These are phyloP conservation scores for Blera fallax DNA, from an alignment of 2,888 invertebrate species.

Conservation along the genomic window DNA sequence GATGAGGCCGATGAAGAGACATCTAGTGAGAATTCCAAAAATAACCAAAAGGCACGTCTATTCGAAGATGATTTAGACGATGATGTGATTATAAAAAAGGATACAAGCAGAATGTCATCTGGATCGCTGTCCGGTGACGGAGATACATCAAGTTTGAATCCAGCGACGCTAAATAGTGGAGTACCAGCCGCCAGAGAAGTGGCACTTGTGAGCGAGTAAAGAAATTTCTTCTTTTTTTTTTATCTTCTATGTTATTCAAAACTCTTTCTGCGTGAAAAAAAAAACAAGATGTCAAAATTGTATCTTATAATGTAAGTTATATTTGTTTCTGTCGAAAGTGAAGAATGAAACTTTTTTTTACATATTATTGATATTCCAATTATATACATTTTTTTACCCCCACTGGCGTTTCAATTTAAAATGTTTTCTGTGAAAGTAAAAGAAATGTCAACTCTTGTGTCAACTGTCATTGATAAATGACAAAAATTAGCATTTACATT, in stretches of 20 bases:
- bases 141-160: conserved; percentile 57
- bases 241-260: conserved; percentile 30
- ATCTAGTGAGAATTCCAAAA: conserved; percentile 50
- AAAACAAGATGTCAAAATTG: conserved; percentile 41
- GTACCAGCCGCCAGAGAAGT: conserved; percentile 78
- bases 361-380: conserved; percentile 39
- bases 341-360: conserved; percentile 41
- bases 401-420: conserved; percentile 22
- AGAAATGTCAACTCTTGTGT: background rate
- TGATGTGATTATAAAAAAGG: conserved; percentile 67
- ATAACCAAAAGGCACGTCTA: conserved; percentile 42
- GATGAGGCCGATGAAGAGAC: conserved; percentile 46
- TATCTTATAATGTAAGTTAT: conserved; percentile 59
- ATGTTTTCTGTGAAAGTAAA: background rate
- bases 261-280: background rate
- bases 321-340: conserved; percentile 60
- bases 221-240: background rate
- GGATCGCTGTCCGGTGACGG: conserved; percentile 58
- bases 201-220: conserved; percentile 81
- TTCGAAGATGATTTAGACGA: conserved; percentile 46
- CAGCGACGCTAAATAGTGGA: conserved; percentile 58
- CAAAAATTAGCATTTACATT: background rate
- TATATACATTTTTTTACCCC: conserved; percentile 1
- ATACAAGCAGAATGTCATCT: conserved; percentile 73
- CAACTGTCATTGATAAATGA: background rate